A percentile compares a stretch with the other conserved stretches of the same genome.
Evolutionary conservation across 2,113 vertebrate species (phyloP).

Genomic region (Psophia crepitans): DNA sequence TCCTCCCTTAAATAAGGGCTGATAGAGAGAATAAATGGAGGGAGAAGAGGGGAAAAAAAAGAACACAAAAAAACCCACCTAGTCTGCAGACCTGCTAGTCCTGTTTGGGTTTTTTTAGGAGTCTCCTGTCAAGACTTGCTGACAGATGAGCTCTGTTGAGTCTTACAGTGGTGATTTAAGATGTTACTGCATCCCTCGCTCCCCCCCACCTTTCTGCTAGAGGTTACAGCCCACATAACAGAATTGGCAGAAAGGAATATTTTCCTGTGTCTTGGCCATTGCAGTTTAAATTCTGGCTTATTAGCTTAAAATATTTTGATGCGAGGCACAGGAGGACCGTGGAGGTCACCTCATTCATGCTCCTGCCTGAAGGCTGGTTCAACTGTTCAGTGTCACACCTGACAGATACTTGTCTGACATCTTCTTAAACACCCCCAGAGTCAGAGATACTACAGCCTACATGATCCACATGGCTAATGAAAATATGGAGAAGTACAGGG

Average conservation of each 20-base stretch:
- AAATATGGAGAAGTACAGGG: background rate
- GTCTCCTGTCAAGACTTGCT: conserved; percentile 21
- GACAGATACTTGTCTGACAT: background rate
- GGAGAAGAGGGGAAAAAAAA: background rate
- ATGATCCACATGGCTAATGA: background rate
- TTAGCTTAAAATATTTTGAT: background rate
- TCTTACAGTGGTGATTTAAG: background rate
- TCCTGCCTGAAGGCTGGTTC: background rate
- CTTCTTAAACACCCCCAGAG: background rate
- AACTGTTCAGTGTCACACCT: background rate
- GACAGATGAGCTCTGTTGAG: background rate
- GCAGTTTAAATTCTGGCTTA: background rate
- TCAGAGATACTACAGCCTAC: background rate
- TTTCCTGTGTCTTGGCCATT: background rate
- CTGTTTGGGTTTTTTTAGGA: background rate
- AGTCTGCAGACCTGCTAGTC: background rate
- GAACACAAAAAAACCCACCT: background rate
- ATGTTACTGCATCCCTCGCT: background rate
- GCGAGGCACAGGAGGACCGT: background rate
- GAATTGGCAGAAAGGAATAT: background rate
- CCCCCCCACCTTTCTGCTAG: background rate
- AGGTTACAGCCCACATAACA: background rate
- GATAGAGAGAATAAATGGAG: background rate
- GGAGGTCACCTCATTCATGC: background rate
- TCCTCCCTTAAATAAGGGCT: conserved; percentile 20